These are phyloP conservation scores for Ormyrus labotus DNA, from an alignment of 2,888 invertebrate species.

Conservation along the genomic window DNA sequence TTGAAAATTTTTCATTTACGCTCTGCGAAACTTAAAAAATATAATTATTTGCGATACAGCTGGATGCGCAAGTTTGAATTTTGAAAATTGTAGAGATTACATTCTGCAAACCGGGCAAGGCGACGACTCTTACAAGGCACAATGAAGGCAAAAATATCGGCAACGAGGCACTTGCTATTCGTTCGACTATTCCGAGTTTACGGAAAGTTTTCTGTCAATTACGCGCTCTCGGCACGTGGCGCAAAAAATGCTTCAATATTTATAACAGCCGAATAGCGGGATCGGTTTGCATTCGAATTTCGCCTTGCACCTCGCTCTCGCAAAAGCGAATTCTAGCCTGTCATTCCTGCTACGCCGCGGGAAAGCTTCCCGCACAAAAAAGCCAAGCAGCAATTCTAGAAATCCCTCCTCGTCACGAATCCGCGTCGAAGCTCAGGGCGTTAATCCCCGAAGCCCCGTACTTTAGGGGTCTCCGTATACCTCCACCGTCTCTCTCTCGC, in stretches of 20 bases:
- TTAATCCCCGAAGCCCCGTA: too few species aligned
- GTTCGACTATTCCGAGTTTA: neutral
- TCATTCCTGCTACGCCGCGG: too few species aligned
- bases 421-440: too few species aligned
- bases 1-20: neutral
- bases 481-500: too few species aligned
- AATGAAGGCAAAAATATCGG: slow-evolving; percentile 1
- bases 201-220: neutral
- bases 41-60: neutral
- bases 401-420: too few species aligned
- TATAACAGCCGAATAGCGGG: too few species aligned
- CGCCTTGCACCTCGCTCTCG: too few species aligned
- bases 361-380: too few species aligned
- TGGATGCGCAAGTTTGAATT: neutral
- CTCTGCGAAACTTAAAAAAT: neutral
- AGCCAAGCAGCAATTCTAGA: too few species aligned
- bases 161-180: neutral
- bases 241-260: neutral
- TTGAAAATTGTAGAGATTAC: neutral
- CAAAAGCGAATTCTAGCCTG: too few species aligned
- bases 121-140: neutral
- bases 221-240: neutral
- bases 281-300: too few species aligned
- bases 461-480: too few species aligned
- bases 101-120: neutral